phyloP scores from a whole-genome alignment of 64 coral and sea anemone species.

The Montipora sp. region DNA sequence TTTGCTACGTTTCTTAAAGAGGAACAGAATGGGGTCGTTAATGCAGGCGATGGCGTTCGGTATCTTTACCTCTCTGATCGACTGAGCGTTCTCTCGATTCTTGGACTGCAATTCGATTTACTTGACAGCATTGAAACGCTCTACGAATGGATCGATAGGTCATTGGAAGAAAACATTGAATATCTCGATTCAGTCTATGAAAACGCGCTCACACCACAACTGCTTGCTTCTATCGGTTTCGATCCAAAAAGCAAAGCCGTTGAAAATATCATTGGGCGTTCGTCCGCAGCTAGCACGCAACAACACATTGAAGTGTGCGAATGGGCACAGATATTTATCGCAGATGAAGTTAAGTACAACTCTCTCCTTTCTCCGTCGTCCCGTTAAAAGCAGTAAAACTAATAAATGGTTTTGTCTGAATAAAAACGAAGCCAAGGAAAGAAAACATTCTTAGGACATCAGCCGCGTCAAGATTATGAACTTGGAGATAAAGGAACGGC shows the following conservation, averaged over 20 bases:
- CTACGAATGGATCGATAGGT: slow-evolving; percentile 41
- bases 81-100: no score
- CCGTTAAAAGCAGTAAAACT: not conserved
- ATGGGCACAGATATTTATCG: slow-evolving; percentile 15
- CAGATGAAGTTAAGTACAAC: slow-evolving; percentile 54
- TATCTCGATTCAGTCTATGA: not conserved
- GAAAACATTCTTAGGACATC: not conserved
- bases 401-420: not conserved
- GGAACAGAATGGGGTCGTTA: no score
- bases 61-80: no score
- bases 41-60: no score
- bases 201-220: slow-evolving; percentile 5
- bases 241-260: not conserved
- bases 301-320: slow-evolving; percentile 52
- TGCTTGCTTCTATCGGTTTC: slow-evolving; percentile 43
- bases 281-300: not conserved
- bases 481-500: not conserved
- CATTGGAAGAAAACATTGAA: slow-evolving; percentile 13
- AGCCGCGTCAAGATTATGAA: slow-evolving; percentile 22
- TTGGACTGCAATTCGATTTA: no score
- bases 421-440: not conserved
- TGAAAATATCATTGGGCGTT: slow-evolving; percentile 25
- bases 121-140: not conserved
- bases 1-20: no score
- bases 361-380: not conserved